Conservation (phyloP, 2,888 invertebrate genomes). For the Automeris io region DNA sequence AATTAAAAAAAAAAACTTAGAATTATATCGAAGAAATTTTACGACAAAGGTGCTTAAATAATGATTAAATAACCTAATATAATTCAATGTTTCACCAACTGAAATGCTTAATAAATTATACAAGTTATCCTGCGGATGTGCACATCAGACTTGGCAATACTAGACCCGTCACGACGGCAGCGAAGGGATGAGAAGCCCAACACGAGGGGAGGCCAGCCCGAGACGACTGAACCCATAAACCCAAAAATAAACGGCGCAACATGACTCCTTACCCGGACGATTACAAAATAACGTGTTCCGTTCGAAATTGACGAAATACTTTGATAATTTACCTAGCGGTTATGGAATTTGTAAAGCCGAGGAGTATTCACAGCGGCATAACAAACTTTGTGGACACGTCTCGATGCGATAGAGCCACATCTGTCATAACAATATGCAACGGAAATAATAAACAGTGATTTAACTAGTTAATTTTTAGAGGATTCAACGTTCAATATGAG, state of each 20-base stretch:
- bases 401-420: constrained; percentile 36
- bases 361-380: neutral
- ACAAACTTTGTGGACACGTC: neutral
- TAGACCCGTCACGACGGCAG: constrained; percentile 26
- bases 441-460: constrained; percentile 58
- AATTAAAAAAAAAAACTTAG: too few relatives aligned
- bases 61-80: too few relatives aligned
- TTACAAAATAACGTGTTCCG: constrained; percentile 10
- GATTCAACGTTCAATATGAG: constrained; percentile 11
- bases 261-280: constrained; percentile 38
- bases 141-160: too few relatives aligned
- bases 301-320: neutral
- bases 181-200: constrained; percentile 28
- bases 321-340: neutral
- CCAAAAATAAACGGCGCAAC: constrained; percentile 64
- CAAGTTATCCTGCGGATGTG: constrained; percentile 25
- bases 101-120: constrained; percentile 5
- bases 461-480: constrained; percentile 34
- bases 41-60: too few relatives aligned
- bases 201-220: constrained; percentile 30
- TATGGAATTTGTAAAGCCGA: neutral
- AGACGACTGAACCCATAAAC: constrained; percentile 68
- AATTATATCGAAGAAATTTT: too few relatives aligned
- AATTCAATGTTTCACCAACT: neutral
- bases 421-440: constrained; percentile 61